phyloP scores from a whole-genome alignment of 2,113 vertebrate genomes.

The Aix galericulata region DNA sequence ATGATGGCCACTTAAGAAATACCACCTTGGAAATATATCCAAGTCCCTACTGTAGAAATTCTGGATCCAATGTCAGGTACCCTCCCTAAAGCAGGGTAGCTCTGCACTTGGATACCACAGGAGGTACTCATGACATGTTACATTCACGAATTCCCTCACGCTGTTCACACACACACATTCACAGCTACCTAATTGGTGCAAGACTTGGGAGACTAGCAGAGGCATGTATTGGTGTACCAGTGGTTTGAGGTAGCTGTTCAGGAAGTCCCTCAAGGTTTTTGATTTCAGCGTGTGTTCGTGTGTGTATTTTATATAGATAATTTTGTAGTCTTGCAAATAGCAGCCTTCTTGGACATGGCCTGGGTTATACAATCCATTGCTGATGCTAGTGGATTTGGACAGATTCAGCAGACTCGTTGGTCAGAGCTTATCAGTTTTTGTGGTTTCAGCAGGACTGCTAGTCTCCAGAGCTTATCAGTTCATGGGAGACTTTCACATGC shows the following conservation, averaged over 20 bases:
- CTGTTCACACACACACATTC: not conserved
- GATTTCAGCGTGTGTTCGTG: accelerated
- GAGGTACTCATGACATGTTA: not conserved
- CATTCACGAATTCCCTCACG: not conserved
- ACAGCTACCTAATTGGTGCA: accelerated
- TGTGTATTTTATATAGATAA: not conserved
- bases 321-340: not conserved
- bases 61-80: not conserved
- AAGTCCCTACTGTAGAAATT: not conserved
- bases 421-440: not conserved
- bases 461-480: not conserved
- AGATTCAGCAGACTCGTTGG: not conserved
- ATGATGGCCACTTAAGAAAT: not conserved
- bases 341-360: not conserved
- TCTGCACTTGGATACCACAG: not conserved
- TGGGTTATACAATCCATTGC: not conserved
- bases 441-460: not conserved
- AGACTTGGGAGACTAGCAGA: not conserved
- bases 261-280: not conserved
- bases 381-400: not conserved
- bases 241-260: not conserved
- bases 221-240: not conserved
- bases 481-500: not conserved
- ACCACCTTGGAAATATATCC: not conserved
- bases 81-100: not conserved